These are phyloP conservation scores for Oryzias woworae DNA, from an alignment of 2,113 vertebrate species.

Conservation along the genomic window DNA sequence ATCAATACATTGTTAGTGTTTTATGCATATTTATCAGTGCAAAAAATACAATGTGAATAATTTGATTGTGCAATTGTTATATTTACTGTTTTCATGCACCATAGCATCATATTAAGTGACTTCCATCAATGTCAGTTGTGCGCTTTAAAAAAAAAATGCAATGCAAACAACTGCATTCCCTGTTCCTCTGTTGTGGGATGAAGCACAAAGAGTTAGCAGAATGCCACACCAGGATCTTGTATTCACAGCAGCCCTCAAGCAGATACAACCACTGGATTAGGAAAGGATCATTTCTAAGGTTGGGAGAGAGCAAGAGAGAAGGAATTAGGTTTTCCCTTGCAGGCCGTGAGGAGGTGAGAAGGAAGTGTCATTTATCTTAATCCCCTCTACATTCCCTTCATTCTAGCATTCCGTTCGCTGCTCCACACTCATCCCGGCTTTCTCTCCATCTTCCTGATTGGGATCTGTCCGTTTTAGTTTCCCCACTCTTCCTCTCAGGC, in stretches of 20 bases:
- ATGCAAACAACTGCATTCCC: neutral
- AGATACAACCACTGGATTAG: neutral
- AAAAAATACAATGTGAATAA: constrained; percentile 32
- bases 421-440: neutral
- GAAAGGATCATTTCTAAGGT: constrained; percentile 22
- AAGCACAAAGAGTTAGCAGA: constrained; percentile 3
- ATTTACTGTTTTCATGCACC: no score
- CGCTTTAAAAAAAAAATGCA: no score
- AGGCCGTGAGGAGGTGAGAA: constrained; percentile 8
- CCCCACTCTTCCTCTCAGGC: constrained; percentile 43
- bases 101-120: no score
- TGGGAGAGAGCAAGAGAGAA: constrained; percentile 16
- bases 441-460: constrained; percentile 5
- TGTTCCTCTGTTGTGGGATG: constrained; percentile 1
- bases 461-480: constrained; percentile 15
- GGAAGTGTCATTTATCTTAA: constrained; percentile 41
- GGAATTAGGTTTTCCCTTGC: constrained; percentile 4
- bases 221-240: neutral
- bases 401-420: neutral
- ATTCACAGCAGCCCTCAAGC: neutral
- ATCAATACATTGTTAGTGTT: neutral
- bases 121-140: no score
- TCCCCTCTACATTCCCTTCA: constrained; percentile 20
- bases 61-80: neutral
- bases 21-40: constrained; percentile 39